Conservation (phyloP, 2,888 invertebrate species). For the Vanessa cardui region DNA sequence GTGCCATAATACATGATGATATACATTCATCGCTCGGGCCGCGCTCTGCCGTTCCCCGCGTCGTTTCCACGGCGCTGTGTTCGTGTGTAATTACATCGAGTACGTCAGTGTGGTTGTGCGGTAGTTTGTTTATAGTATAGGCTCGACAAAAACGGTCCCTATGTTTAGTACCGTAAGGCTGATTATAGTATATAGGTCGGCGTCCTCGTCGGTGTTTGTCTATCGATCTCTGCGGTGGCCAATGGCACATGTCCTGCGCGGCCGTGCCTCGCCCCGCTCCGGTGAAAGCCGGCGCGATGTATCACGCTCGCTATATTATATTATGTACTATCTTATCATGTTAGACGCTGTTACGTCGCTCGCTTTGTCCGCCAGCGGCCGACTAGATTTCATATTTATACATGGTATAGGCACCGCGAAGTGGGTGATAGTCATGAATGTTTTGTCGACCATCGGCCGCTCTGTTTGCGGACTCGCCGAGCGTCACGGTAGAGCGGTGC, state of each 20-base stretch:
- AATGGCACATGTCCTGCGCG: conserved; percentile 85
- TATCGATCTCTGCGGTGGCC: conserved; percentile 85
- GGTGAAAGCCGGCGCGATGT: conserved; percentile 76
- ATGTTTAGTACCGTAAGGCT: conserved; percentile 61
- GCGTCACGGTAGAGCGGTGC: conserved; percentile 54
- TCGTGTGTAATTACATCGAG: conserved; percentile 69
- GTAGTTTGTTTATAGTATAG: conserved; percentile 84
- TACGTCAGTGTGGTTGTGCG: conserved; percentile 71
- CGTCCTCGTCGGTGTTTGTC: conserved; percentile 82
- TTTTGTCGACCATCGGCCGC: conserved; percentile 70
- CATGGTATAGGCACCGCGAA: conserved; percentile 54
- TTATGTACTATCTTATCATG: conserved; percentile 67
- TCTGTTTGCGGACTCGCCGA: conserved; percentile 60
- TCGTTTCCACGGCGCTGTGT: conserved; percentile 68
- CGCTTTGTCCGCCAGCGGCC: conserved; percentile 50
- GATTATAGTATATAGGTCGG: conserved; percentile 76
- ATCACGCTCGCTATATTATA: conserved; percentile 50
- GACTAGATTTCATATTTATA: conserved; percentile 65
- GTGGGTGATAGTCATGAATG: conserved; percentile 56
- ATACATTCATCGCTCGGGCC: conserved; percentile 70
- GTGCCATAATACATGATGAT: conserved; percentile 74
- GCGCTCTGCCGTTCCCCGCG: conserved; percentile 71
- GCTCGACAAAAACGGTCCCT: conserved; percentile 67
- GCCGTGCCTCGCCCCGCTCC: conserved; percentile 69
- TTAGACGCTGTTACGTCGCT: conserved; percentile 54